These are phyloP conservation scores for Eupithecia insigniata DNA, from an alignment of 2,888 invertebrate genomes.

Conservation along the genomic window DNA sequence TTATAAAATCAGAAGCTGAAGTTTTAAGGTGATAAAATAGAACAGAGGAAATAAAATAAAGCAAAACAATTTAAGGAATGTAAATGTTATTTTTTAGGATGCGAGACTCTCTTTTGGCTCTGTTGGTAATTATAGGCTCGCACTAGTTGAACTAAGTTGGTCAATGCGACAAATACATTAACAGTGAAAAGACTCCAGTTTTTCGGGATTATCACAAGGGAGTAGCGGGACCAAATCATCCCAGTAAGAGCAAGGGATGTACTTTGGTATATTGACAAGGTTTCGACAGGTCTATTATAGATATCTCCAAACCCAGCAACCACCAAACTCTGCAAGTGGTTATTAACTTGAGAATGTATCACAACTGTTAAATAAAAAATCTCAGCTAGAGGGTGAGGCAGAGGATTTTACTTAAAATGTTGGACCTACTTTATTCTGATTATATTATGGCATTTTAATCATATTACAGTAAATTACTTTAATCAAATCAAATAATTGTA, in stretches of 20 bases:
- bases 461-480: background rate
- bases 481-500: too few relatives aligned
- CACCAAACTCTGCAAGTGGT: constrained; percentile 88
- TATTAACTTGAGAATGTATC: background rate
- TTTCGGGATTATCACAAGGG: constrained; percentile 97
- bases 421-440: background rate
- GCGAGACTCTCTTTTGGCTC: constrained; percentile 15
- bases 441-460: background rate
- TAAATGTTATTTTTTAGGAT: background rate
- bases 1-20: too few relatives aligned
- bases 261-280: constrained; percentile 92
- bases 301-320: constrained; percentile 93
- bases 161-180: constrained; percentile 96
- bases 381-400: background rate
- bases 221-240: constrained; percentile 96
- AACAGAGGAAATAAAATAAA: background rate
- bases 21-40: background rate
- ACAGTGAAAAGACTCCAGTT: constrained; percentile 98
- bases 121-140: constrained; percentile 83
- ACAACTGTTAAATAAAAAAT: background rate
- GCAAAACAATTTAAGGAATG: background rate
- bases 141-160: constrained; percentile 92
- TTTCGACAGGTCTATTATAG: constrained; percentile 93
- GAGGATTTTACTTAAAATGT: background rate
- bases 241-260: constrained; percentile 94